These are phyloP conservation scores for Scortum barcoo DNA, from an alignment of 2,113 vertebrate genomes.

Conservation along the genomic window DNA sequence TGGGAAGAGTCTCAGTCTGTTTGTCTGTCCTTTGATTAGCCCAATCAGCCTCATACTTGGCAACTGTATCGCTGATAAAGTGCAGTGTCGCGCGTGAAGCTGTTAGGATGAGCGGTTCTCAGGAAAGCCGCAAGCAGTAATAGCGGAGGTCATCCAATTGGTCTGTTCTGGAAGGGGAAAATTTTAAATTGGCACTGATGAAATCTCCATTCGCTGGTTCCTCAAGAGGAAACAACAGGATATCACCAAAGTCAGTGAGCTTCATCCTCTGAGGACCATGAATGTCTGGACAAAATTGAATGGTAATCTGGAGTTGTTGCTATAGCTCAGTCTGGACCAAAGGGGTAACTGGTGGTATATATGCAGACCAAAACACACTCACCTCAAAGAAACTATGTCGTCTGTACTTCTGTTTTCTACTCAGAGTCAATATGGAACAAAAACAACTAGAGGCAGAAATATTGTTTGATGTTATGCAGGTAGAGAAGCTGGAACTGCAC, in stretches of 20 bases:
- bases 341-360: not conserved
- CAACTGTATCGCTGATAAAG: no score
- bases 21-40: no score
- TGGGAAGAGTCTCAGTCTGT: no score
- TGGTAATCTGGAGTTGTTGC: not conserved
- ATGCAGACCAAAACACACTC: constrained; percentile 5
- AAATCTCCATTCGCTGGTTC: not conserved
- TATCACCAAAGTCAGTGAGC: not conserved
- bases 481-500: not conserved
- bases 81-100: no score
- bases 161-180: no score
- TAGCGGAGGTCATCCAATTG: no score
- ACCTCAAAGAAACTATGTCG: constrained; percentile 9
- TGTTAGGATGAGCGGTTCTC: no score
- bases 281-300: not conserved
- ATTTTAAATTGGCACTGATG: no score
- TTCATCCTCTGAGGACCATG: not conserved
- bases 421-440: not conserved
- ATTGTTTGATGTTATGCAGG: not conserved
- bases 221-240: not conserved
- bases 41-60: no score
- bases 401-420: constrained; percentile 20
- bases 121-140: no score
- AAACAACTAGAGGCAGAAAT: constrained; percentile 12
- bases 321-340: constrained; percentile 4